Evolutionary conservation across 2,797 vertebrate genomes (phyloP).

Genomic region (Hemibagrus guttatus): DNA sequence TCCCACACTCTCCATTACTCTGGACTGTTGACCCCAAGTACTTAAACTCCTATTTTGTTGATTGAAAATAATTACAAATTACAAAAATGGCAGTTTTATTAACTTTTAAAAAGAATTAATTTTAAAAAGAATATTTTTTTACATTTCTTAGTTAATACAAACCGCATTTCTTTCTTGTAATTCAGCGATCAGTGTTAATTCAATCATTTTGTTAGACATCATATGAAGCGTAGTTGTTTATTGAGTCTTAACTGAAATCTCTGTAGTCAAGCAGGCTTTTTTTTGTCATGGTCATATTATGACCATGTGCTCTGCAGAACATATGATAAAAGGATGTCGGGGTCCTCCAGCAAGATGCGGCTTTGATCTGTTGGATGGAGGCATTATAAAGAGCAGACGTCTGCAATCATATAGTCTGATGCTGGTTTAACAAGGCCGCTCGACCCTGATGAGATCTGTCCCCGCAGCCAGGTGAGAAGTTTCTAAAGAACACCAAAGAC

Average conservation of each 20-base stretch:
- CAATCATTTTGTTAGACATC: not conserved
- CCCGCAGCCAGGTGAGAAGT: not conserved
- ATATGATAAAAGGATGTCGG: not conserved
- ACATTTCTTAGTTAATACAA: not conserved
- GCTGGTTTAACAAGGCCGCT: not conserved
- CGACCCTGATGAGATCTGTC: not conserved
- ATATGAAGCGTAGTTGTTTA: not conserved
- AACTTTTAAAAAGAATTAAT: not conserved
- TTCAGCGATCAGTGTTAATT: not conserved
- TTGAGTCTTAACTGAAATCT: not conserved
- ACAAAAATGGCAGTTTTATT: not conserved
- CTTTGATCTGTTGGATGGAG: not conserved
- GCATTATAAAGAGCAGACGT: not conserved
- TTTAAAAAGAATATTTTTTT: not conserved
- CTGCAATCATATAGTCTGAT: not conserved
- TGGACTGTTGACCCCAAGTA: too few species aligned
- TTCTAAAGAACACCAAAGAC: not conserved
- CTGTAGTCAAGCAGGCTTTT: not conserved
- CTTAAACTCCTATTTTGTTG: too few species aligned
- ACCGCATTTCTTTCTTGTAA: not conserved
- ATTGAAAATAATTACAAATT: not conserved
- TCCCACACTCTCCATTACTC: too few species aligned
- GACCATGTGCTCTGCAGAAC: not conserved
- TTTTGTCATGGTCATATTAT: not conserved
- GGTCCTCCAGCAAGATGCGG: not conserved